Evolutionary conservation across 2,797 vertebrate genomes (phyloP), one percentile per base, ranked within the genome.

Genomic region (Chelmon rostratus): DNA sequence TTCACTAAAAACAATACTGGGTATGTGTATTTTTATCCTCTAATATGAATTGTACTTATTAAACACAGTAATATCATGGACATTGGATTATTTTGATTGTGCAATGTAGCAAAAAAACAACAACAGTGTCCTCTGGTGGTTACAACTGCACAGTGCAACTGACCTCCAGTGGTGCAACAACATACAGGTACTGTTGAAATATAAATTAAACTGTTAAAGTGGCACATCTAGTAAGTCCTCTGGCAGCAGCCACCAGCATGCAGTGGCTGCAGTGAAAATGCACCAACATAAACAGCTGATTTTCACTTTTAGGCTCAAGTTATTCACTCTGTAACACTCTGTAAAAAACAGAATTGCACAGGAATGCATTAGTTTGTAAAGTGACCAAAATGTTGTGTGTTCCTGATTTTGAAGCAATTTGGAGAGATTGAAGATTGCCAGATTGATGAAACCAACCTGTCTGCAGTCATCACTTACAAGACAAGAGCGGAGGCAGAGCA

Each of bases 391-490:
- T 76, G 12, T 83, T 82, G 11, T 78, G 3, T 73, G 37, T 87
- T 86, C 72, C 74, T 62, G 79, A 92, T 93, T 86, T 77, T 84
- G 82, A 95, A 99, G 98, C 97, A 98, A 98, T 99, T 97, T 93
- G 98, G 98, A 80, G 98, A 99, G 91, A 98, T 99, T 82, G 98
- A 99, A 95, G 98, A 99, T 92, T 99, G 96, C 92, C 97, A 96
- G 87, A 98, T 99, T 81, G 96, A 97, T 80, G 97, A 98, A 71
- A 94, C 92, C 79, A 96, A 95, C 85, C 94, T 96, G 79, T 95
- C 95, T 82, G 97, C 97, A 0, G 94, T 99, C 88, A 97, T 99
- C 93, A 96, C 96, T 6, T 99, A 97, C 93, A 97, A 95, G 94
- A 96, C 96, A 7, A 96, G 98, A 93, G 95, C 94, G 40, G 98